Percentiles rank a stretch among this genome's conserved stretches.
Conservation (phyloP, 2,113 vertebrate species). For the Sturnira hondurensis region DNA sequence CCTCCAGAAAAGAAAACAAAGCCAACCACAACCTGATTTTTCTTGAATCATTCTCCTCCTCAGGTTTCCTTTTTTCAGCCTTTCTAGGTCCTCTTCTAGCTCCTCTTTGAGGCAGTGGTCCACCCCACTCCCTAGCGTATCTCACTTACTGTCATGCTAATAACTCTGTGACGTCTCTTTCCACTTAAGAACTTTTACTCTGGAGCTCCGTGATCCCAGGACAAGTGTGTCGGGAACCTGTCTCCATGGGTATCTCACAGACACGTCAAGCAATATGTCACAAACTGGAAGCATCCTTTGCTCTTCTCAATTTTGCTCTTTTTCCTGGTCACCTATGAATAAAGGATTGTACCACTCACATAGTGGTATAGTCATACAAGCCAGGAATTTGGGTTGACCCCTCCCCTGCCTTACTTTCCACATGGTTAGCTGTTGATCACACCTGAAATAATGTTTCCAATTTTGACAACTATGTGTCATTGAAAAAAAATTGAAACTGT, state of each 20-base stretch:
- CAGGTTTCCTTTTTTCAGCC: neutral
- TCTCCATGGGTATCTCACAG: neutral
- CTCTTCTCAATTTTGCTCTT: neutral
- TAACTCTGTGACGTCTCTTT: neutral
- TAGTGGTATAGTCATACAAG: neutral
- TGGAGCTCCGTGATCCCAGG: neutral
- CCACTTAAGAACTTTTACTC: neutral
- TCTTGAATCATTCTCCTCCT: neutral
- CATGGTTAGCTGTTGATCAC: neutral
- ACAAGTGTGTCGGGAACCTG: neutral
- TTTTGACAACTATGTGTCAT: neutral
- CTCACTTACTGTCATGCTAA: neutral
- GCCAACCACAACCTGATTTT: neutral
- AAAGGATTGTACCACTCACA: neutral
- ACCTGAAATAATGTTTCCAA: neutral
- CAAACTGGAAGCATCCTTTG: neutral
- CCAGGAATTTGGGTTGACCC: neutral
- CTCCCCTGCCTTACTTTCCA: neutral
- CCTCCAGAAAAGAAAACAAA: neutral
- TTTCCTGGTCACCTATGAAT: neutral
- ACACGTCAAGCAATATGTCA: neutral
- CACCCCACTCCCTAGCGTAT: neutral
- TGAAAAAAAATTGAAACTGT: neutral
- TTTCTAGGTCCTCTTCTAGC: neutral
- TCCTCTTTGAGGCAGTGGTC: neutral